phyloP scores from a whole-genome alignment of 1,140 invertebrate genomes.

The Brachionus angularis region DNA sequence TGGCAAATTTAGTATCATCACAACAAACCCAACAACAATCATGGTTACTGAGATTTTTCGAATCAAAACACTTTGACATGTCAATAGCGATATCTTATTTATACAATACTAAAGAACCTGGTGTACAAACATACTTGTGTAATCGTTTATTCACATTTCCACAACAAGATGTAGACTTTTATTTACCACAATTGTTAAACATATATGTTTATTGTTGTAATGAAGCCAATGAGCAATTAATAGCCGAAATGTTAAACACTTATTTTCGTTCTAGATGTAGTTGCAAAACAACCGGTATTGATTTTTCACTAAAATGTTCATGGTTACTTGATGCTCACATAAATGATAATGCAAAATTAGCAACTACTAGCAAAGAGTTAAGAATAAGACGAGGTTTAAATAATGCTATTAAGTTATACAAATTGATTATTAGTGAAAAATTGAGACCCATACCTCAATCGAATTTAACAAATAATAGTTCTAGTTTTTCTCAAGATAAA shows the following conservation, averaged over 20 bases:
- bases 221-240: constrained; percentile 3
- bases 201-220: constrained; percentile 97
- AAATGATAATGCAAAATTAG: constrained; percentile 14
- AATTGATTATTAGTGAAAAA: constrained; percentile 32
- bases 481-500: neutral
- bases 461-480: neutral
- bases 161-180: constrained; percentile 87
- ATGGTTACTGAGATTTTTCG: constrained; percentile 80
- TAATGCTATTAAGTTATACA: constrained; percentile 33
- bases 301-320: constrained; percentile 88
- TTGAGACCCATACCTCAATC: neutral
- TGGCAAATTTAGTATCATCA: too few species aligned
- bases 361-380: neutral
- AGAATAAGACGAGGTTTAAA: neutral
- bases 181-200: constrained; percentile 90
- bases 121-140: constrained; percentile 83
- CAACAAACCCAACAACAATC: too few species aligned
- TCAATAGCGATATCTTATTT: constrained; percentile 94
- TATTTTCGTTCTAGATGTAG: constrained; percentile 7
- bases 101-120: constrained; percentile 95
- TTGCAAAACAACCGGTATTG: constrained; percentile 80
- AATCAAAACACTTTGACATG: constrained; percentile 94
- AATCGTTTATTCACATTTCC: constrained; percentile 94
- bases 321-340: constrained; percentile 88
- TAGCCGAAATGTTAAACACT: neutral